Percentiles rank a stretch among this genome's conserved stretches.
Conservation (phyloP, 2,797 vertebrate species). For the Mico argentatus region DNA sequence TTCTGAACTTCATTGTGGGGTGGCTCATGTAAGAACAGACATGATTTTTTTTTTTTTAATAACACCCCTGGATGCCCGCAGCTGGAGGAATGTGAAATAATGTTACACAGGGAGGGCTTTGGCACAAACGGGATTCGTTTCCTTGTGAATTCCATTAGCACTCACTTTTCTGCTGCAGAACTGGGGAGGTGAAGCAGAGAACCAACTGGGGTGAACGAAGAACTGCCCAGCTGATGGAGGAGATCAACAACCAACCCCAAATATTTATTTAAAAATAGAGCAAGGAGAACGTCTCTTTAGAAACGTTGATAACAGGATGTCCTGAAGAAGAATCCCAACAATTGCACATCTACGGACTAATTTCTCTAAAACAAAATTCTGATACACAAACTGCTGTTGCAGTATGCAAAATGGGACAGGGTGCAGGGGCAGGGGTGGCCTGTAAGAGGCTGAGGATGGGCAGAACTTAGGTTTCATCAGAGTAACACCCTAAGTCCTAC, state of each 20-base stretch:
- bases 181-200: not conserved
- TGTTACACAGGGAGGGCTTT: not conserved
- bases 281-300: not conserved
- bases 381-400: no score
- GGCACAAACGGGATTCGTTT: not conserved
- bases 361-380: not conserved
- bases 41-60: not conserved
- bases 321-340: not conserved
- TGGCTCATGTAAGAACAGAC: not conserved
- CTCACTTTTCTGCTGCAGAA: not conserved
- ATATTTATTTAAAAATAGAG: not conserved
- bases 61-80: not conserved
- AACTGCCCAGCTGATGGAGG: not conserved
- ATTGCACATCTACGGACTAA: not conserved
- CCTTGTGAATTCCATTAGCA: not conserved
- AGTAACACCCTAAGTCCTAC: not conserved
- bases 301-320: not conserved
- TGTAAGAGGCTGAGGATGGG: fast-evolving
- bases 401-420: not conserved
- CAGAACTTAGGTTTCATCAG: not conserved
- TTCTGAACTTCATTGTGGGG: not conserved
- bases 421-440: not conserved
- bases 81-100: not conserved
- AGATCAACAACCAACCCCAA: not conserved
- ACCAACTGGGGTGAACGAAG: not conserved